Conservation (phyloP, 2,888 invertebrate genomes). For the Thymelicus lineola region DNA sequence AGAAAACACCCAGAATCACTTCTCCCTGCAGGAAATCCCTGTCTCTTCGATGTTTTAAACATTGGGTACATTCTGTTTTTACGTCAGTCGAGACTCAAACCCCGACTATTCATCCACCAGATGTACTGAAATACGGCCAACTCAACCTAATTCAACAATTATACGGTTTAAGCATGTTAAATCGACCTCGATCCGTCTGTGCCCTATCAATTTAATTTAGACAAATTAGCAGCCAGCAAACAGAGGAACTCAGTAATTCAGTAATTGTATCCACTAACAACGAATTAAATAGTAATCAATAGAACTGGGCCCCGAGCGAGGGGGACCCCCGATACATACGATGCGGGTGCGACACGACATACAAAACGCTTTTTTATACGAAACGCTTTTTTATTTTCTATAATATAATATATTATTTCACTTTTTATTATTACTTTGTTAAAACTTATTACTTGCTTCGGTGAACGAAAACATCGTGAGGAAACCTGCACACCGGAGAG, state of each 20-base stretch:
- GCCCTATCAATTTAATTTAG: constrained; percentile 54
- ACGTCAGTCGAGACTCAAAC: background rate
- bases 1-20: no score
- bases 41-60: no score
- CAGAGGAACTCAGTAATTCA: constrained; percentile 80
- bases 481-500: no score
- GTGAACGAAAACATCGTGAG: no score
- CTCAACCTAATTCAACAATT: background rate
- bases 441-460: no score
- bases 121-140: background rate
- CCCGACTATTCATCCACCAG: no score
- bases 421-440: no score
- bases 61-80: background rate
- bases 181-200: constrained; percentile 42
- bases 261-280: constrained; percentile 83
- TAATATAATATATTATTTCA: no score
- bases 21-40: no score
- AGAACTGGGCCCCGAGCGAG: constrained; percentile 68
- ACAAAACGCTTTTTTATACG: no score
- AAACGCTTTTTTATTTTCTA: no score
- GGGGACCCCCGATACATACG: constrained; percentile 46
- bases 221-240: constrained; percentile 54
- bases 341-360: constrained; percentile 53
- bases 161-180: constrained; percentile 7
- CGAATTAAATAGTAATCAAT: constrained; percentile 83